Base-by-base conservation (phyloP, 2,113 vertebrate species). In the Phalacrocorax brasilianus region DNA sequence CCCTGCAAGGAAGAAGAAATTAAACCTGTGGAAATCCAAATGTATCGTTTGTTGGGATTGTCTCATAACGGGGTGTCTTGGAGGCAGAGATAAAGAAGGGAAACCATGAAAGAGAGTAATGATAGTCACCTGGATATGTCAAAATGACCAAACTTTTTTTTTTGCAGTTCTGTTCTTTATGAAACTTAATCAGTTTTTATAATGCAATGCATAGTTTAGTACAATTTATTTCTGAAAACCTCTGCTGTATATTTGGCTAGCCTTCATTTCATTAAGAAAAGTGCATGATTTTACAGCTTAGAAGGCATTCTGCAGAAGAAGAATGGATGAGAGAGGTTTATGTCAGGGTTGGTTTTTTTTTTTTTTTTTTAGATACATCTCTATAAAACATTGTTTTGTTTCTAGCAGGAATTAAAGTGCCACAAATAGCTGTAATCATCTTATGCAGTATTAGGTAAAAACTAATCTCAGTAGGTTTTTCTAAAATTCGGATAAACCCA, bases 351-450 rank as follows among this genome's bases (percentile, higher is more conserved):
- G 18, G 10, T 4, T 1, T 11, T 19, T 38, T 63, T 56, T 38
- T 63, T 56, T 49, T 91, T 83, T 71, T 59, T 55, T 61, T 95
- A 88, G 95, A 82, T 97, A 91, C 85, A 94, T 97, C 97, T 97
- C 84, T 93, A 96, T 97, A 95, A 98, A 98, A 97, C 96, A 92
- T 96, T n/a, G 88, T 97, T 97, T 97, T 98, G 96, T 97, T 97
- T 95, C 91, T 92, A 93, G 65, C 79, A 96, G 97, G 96, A 98
- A 98, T 98, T 98, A 98, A 98, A 98, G 96, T 98, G 84, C 98
- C 97, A 98, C 98, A 99, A 98, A 99, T 99, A 99, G 98, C 98
- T 98, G 89, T 99, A 99, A 99, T 99, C 98, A 98, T 99, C 97
- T 99, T 98, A 99, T 86, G 91, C 95, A 97, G 98, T 91, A 98